These are phyloP conservation scores for Grapholita molesta DNA, from an alignment of 1,140 invertebrate genomes.

Conservation along the genomic window DNA sequence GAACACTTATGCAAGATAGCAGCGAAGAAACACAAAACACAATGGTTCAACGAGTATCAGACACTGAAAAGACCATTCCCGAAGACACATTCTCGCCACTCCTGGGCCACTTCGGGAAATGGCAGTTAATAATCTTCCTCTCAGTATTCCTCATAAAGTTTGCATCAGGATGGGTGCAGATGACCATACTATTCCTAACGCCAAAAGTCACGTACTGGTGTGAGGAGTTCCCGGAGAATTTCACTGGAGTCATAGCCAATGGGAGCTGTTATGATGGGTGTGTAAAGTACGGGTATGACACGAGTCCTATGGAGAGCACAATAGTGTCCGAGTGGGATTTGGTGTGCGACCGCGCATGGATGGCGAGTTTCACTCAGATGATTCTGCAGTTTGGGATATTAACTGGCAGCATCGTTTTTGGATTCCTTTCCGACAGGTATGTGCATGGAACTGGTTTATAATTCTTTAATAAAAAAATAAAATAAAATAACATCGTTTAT, in stretches of 20 bases:
- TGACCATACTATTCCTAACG: constrained; percentile 74
- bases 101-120: constrained; percentile 78
- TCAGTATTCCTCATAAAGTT: constrained; percentile 77
- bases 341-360: constrained; percentile 68
- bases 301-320: constrained; percentile 63
- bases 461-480: no score
- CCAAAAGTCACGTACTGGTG: constrained; percentile 48
- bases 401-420: constrained; percentile 76
- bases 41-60: constrained; percentile 46
- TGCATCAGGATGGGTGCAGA: constrained; percentile 78
- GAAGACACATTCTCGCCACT: constrained; percentile 53
- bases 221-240: constrained; percentile 33
- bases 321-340: constrained; percentile 78
- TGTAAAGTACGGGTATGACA: constrained; percentile 62
- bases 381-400: constrained; percentile 75
- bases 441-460: no score
- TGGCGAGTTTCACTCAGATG: constrained; percentile 75
- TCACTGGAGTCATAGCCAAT: constrained; percentile 32
- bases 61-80: constrained; percentile 36
- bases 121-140: constrained; percentile 77
- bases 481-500: background rate
- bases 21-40: background rate
- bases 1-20: background rate
- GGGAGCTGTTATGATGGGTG: constrained; percentile 54
- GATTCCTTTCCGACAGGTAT: constrained; percentile 74